A percentile compares a stretch with the other conserved stretches of the same genome.
Conservation (phyloP, 2,113 vertebrate genomes). For the Marcusenius ussheri region DNA sequence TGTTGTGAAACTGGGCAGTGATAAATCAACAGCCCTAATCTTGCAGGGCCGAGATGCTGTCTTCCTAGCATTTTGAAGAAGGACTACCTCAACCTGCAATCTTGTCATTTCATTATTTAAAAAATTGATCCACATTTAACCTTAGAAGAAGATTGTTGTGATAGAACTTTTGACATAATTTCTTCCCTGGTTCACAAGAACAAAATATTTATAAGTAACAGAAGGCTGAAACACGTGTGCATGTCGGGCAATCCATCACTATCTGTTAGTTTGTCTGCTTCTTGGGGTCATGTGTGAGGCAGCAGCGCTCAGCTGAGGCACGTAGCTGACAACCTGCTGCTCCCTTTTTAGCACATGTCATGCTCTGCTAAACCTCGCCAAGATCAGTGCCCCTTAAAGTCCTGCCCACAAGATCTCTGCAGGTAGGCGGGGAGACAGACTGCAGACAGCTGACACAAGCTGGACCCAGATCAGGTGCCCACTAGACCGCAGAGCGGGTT, state of each 20-base stretch:
- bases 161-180: conserved; percentile 2
- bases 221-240: background rate
- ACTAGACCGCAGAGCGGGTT: background rate
- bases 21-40: background rate
- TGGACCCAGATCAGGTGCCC: background rate
- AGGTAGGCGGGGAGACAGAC: background rate
- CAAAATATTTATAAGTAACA: conserved; percentile 4
- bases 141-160: background rate
- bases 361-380: background rate
- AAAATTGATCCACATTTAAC: conserved; percentile 24
- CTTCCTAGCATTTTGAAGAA: conserved; percentile 3
- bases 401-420: background rate
- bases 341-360: background rate
- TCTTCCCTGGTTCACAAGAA: background rate
- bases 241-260: background rate
- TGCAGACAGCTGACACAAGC: background rate
- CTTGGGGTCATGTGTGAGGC: background rate
- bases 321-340: background rate
- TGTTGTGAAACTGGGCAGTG: background rate
- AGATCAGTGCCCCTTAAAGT: background rate
- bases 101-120: conserved; percentile 22
- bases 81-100: background rate
- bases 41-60: background rate
- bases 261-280: background rate
- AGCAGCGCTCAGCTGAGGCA: background rate